Percentiles rank a stretch among this genome's conserved stretches.
Evolutionary conservation across 2,797 vertebrate species (phyloP).

Genomic region (Euphonia xanthogaster): DNA sequence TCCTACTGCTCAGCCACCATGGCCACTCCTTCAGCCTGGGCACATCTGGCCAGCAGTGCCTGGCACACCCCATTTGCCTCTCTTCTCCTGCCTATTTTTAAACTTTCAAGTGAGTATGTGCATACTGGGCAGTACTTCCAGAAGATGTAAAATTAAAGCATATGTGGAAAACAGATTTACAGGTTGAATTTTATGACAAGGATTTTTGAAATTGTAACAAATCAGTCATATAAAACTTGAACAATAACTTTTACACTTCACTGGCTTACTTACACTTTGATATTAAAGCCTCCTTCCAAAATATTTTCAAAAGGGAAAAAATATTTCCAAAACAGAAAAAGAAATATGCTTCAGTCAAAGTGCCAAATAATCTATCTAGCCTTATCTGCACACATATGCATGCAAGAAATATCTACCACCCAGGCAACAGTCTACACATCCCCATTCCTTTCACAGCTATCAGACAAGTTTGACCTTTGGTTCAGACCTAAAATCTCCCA

Average conservation of each 20-base stretch:
- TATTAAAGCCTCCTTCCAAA: background rate
- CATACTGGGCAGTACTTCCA: background rate
- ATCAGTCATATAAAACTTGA: background rate
- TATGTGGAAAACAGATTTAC: background rate
- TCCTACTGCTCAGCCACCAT: background rate
- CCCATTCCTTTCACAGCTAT: background rate
- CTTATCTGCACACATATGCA: constrained; percentile 23
- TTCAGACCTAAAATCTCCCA: constrained; percentile 46
- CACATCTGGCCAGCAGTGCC: background rate
- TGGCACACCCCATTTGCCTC: background rate
- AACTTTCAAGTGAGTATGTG: background rate
- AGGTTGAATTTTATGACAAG: background rate
- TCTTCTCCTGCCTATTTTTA: background rate
- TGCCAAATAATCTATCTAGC: background rate
- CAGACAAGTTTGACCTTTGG: constrained; percentile 54
- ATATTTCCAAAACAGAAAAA: background rate
- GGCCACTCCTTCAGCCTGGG: background rate
- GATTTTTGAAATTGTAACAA: background rate
- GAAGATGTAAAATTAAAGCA: background rate
- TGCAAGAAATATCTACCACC: constrained; percentile 16
- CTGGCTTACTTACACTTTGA: background rate
- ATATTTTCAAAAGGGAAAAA: background rate
- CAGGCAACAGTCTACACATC: constrained; percentile 1
- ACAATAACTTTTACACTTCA: background rate
- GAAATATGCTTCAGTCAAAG: background rate